Conservation (phyloP, 1,140 invertebrate species). For the Aphelenchoides fujianensis region DNA sequence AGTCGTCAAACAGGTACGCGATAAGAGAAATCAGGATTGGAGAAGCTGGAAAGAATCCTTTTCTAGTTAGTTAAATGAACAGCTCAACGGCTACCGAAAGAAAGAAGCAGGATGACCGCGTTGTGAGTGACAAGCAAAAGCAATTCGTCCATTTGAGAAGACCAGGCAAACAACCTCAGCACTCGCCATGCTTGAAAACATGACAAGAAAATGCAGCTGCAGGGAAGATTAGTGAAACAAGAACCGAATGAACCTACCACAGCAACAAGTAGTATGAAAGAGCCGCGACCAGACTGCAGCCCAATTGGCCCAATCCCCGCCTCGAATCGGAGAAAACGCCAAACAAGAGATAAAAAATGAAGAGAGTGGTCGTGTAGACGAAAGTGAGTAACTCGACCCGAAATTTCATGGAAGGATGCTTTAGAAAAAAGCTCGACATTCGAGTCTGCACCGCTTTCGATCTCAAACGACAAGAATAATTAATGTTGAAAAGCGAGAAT, state of each 20-base stretch:
- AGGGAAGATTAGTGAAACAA: not conserved
- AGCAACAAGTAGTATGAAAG: not conserved
- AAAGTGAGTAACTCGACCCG: slow-evolving; percentile 1
- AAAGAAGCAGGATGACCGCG: not conserved
- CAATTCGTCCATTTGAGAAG: slow-evolving; percentile 12
- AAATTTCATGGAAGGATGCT: not conserved
- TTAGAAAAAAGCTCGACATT: not conserved
- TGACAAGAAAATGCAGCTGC: slow-evolving; percentile 23
- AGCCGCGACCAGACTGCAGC: not conserved
- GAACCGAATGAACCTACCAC: not conserved
- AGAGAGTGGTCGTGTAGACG: not conserved
- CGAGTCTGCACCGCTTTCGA: not conserved
- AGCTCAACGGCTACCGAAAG: slow-evolving; percentile 1
- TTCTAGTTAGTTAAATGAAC: no score
- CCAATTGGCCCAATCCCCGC: not conserved
- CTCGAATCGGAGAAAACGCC: not conserved
- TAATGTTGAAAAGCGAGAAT: no score
- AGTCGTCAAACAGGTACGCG: slow-evolving; percentile 11
- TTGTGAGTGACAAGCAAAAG: slow-evolving; percentile 17
- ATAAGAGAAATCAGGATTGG: slow-evolving; percentile 14
- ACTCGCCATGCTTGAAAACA: slow-evolving; percentile 25
- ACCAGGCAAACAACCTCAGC: slow-evolving; percentile 28
- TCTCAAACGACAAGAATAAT: no score
- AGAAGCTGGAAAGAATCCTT: not conserved
- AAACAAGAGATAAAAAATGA: slow-evolving; percentile 19